Evolutionary conservation across 2,797 vertebrate genomes (phyloP).

Genomic region (Tolypeutes matacus): DNA sequence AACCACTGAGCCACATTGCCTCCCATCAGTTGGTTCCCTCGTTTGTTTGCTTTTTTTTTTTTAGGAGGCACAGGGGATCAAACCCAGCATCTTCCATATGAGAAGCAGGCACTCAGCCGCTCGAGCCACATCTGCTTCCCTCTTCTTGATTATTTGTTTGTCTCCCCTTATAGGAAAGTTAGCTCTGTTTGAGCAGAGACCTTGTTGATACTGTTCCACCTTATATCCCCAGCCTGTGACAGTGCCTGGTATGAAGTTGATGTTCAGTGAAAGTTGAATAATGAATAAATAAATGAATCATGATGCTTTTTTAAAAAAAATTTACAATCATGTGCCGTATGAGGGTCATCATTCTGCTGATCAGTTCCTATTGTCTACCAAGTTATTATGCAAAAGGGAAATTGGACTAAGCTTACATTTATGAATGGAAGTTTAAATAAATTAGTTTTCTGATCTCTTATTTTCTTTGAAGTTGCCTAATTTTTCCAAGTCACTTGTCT

Average conservation of each 20-base stretch:
- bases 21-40: too few relatives aligned
- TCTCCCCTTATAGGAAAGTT: neutral
- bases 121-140: too few relatives aligned
- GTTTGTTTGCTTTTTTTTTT: too few relatives aligned
- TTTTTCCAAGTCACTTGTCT: neutral
- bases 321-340: neutral
- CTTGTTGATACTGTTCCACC: neutral
- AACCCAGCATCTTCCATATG: too few relatives aligned
- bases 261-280: constrained; percentile 19
- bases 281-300: constrained; percentile 44
- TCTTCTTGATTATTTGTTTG: neutral
- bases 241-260: neutral
- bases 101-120: too few relatives aligned
- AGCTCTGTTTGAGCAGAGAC: constrained; percentile 45
- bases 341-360: neutral
- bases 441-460: neutral
- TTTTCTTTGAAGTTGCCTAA: neutral
- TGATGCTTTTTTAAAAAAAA: neutral
- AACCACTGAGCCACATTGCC: too few relatives aligned
- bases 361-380: constrained; percentile 2
- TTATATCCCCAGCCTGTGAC: neutral
- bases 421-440: constrained; percentile 25
- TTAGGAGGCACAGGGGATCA: too few relatives aligned
- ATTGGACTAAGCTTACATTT: neutral
- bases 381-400: constrained; percentile 29